Evolutionary conservation across 2,797 vertebrate species (phyloP).

Genomic region (Sarcophilus harrisii): DNA sequence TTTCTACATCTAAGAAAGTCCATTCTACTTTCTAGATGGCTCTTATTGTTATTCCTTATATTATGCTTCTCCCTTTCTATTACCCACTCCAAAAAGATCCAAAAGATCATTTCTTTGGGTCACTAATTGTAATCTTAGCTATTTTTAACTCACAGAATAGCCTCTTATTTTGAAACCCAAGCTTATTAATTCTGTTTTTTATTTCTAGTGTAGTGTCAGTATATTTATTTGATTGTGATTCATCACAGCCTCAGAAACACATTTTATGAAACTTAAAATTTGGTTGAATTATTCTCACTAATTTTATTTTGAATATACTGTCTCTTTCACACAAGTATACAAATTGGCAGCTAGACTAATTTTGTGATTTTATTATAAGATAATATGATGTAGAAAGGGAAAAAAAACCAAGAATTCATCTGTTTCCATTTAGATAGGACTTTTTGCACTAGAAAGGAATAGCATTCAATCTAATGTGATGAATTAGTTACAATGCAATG

Average conservation of each 20-base stretch:
- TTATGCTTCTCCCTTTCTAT: neutral
- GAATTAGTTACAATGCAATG: neutral
- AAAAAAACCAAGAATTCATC: neutral
- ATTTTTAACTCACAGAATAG: conserved; percentile 55
- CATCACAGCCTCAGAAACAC: conserved; percentile 65
- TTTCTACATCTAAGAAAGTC: neutral
- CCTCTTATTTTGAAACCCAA: conserved; percentile 50
- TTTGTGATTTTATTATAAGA: neutral
- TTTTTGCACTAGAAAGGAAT: neutral
- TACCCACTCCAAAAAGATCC: no score
- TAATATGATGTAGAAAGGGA: neutral
- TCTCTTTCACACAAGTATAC: conserved; percentile 60
- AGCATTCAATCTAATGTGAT: neutral
- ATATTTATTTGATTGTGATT: neutral
- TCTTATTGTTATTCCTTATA: neutral
- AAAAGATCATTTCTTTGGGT: neutral
- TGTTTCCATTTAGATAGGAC: neutral
- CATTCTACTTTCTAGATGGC: neutral
- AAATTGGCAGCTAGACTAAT: neutral
- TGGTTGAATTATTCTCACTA: conserved; percentile 54
- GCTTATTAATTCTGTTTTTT: conserved; percentile 69
- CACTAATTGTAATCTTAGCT: neutral
- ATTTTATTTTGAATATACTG: conserved; percentile 57
- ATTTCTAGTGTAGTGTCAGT: neutral
- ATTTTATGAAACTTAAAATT: conserved; percentile 62